phyloP scores from a whole-genome alignment of 2,888 invertebrate species.

The Epirrhoe alternata region DNA sequence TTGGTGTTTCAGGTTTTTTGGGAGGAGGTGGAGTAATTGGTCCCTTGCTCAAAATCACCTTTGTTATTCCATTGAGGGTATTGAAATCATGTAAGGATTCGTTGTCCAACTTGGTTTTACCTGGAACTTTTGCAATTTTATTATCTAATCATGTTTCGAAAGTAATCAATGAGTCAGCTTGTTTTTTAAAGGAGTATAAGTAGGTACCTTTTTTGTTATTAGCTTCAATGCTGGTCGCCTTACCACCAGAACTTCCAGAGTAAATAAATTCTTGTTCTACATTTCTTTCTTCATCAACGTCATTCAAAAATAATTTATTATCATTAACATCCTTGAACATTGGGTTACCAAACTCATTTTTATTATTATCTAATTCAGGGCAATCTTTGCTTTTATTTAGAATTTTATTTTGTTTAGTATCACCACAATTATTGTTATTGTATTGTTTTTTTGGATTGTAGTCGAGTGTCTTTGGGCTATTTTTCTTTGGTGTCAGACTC shows the following conservation, averaged over 20 bases:
- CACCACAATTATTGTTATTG: conserved; percentile 22
- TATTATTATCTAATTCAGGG: not conserved
- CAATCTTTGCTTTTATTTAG: conserved; percentile 2
- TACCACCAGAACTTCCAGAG: conserved; percentile 45
- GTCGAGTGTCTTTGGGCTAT: conserved; percentile 21
- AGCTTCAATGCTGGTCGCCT: conserved; percentile 33
- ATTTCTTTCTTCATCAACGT: conserved; percentile 5
- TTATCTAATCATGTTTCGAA: conserved; percentile 6
- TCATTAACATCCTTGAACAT: conserved; percentile 3
- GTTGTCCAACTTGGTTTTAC: conserved; percentile 9
- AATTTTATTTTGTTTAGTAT: conserved; percentile 17
- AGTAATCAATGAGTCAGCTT: not conserved
- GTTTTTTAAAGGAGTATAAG: conserved; percentile 5
- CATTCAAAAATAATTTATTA: conserved; percentile 7
- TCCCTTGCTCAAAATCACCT: conserved; percentile 54
- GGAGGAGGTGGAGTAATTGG: conserved; percentile 33
- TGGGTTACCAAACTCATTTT: conserved; percentile 3
- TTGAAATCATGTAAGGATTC: conserved; percentile 35
- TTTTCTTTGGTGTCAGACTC: conserved; percentile 29
- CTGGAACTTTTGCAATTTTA: conserved; percentile 19
- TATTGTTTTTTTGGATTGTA: conserved; percentile 19
- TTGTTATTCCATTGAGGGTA: conserved; percentile 55
- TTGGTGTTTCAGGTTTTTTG: conserved; percentile 38
- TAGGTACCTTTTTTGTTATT: conserved; percentile 32
- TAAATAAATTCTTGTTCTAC: conserved; percentile 33